Conservation (phyloP, 1,140 invertebrate species). For the Neodiprion lecontei region DNA sequence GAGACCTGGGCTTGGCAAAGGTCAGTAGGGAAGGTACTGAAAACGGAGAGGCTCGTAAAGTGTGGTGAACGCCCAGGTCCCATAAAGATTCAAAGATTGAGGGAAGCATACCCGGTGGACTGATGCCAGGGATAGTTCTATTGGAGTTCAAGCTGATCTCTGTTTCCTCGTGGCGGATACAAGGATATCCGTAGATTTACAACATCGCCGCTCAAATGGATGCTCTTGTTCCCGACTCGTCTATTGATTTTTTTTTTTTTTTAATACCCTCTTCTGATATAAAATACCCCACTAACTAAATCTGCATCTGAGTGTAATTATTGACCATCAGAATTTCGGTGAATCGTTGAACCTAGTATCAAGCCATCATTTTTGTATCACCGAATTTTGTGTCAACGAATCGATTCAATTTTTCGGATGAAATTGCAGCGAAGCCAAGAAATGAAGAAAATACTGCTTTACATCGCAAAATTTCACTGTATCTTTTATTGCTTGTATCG, state of each 20-base stretch:
- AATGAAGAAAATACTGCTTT: too few species aligned
- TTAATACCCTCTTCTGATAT: not conserved
- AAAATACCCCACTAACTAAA: not conserved
- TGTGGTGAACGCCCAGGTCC: slow-evolving; percentile 39
- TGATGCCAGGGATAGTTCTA: not conserved
- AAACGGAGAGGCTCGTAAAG: slow-evolving; percentile 38
- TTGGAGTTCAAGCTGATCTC: not conserved
- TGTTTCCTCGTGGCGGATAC: not conserved
- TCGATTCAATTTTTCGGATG: too few species aligned
- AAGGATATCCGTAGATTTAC: not conserved
- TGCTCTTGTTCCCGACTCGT: not conserved
- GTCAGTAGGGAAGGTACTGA: slow-evolving; percentile 21
- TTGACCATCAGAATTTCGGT: too few species aligned
- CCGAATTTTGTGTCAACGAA: too few species aligned
- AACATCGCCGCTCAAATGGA: not conserved
- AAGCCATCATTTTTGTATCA: too few species aligned
- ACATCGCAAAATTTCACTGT: too few species aligned
- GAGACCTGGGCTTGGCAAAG: not conserved
- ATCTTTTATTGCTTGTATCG: too few species aligned
- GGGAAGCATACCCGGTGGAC: slow-evolving; percentile 7
- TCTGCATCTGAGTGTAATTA: too few species aligned
- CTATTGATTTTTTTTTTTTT: not conserved
- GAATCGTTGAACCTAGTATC: too few species aligned
- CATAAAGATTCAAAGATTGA: slow-evolving; percentile 34
- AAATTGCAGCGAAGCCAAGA: too few species aligned